A percentile compares a stretch with the other conserved stretches of the same genome.
These are phyloP conservation scores for Ornithoptera priamus DNA, from an alignment of 2,888 invertebrate genomes.

Conservation along the genomic window DNA sequence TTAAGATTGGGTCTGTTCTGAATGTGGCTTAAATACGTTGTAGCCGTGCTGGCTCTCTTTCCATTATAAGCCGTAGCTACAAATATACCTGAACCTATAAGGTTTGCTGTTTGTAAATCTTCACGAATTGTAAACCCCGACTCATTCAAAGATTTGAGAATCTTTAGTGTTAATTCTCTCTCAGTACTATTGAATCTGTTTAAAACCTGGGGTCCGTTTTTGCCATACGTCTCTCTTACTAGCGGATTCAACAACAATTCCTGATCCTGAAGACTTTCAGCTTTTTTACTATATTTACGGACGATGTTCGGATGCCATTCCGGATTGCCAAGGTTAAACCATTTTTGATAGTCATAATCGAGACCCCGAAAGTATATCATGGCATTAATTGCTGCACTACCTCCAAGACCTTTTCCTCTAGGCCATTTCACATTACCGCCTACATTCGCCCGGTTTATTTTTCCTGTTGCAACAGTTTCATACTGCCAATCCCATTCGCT, in stretches of 20 bases:
- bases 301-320: slow-evolving; percentile 77
- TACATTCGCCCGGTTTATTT: slow-evolving; percentile 84
- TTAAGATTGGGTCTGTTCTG: slow-evolving; percentile 53
- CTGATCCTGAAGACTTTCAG: slow-evolving; percentile 55
- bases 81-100: slow-evolving; percentile 69
- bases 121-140: slow-evolving; percentile 30
- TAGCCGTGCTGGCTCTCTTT: slow-evolving; percentile 67
- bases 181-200: slow-evolving; percentile 67
- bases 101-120: slow-evolving; percentile 63
- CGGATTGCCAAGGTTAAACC: slow-evolving; percentile 74
- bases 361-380: slow-evolving; percentile 80
- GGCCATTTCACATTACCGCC: slow-evolving; percentile 68
- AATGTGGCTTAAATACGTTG: slow-evolving; percentile 62
- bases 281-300: slow-evolving; percentile 15
- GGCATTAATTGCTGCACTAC: slow-evolving; percentile 76
- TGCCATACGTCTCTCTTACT: slow-evolving; percentile 55
- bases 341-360: slow-evolving; percentile 71
- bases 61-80: slow-evolving; percentile 71
- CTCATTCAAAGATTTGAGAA: slow-evolving; percentile 55
- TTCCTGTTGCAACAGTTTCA: slow-evolving; percentile 84
- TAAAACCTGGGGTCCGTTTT: slow-evolving; percentile 65
- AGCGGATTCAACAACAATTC: slow-evolving; percentile 38
- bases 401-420: slow-evolving; percentile 82
- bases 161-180: slow-evolving; percentile 44
- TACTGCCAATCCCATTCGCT: slow-evolving; percentile 88